Evolutionary conservation across 2,113 vertebrate genomes (phyloP).

Genomic region (Budorcas taxicolor): DNA sequence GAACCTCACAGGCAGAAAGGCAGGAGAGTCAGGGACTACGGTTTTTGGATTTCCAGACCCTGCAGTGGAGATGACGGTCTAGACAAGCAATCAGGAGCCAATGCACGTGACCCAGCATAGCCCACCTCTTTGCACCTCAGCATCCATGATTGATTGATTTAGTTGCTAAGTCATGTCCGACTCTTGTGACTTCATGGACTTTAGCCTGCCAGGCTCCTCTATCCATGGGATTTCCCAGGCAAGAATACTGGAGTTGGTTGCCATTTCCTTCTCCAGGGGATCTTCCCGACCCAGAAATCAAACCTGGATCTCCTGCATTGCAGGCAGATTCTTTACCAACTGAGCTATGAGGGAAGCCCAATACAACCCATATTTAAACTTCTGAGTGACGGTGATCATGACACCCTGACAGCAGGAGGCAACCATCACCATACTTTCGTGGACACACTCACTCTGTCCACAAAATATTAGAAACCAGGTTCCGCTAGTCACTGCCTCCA

Average conservation of each 20-base stretch:
- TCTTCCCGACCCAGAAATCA: background rate
- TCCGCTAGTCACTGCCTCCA: background rate
- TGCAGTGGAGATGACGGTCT: background rate
- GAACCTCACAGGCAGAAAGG: background rate
- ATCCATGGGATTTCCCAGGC: background rate
- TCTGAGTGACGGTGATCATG: background rate
- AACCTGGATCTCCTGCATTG: background rate
- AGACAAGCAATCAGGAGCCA: background rate
- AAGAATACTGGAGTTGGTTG: background rate
- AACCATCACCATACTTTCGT: background rate
- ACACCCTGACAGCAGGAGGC: background rate
- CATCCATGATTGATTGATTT: background rate
- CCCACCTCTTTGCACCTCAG: background rate
- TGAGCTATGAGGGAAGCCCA: background rate
- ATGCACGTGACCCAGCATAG: background rate
- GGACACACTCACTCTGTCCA: background rate
- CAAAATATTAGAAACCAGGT: background rate
- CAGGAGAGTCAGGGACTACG: background rate
- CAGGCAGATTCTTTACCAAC: background rate
- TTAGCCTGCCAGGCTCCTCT: background rate
- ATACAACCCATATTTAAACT: background rate
- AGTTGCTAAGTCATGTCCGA: background rate
- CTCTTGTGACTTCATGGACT: background rate
- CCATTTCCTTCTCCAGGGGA: background rate
- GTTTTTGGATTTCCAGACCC: background rate